phyloP scores from a whole-genome alignment of 2,888 invertebrate species.

The Xestoiulus laeticollis region DNA sequence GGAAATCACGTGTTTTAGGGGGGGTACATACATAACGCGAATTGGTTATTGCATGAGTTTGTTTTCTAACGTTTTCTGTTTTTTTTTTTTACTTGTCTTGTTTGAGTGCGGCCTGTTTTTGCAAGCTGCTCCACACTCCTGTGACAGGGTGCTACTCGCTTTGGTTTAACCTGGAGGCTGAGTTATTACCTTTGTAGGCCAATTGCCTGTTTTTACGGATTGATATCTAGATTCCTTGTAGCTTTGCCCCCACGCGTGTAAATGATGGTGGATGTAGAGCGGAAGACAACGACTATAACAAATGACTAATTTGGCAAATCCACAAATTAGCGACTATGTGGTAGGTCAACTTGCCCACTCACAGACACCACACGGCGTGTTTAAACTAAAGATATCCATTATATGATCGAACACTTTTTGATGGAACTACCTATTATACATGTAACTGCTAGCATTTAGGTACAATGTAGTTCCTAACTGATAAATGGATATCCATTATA shows the following conservation, averaged over 20 bases:
- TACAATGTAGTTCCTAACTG: too few species aligned
- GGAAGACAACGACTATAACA: neutral
- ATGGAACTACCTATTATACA: too few species aligned
- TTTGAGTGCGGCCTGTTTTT: neutral
- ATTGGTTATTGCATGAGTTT: neutral
- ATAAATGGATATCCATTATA: too few species aligned
- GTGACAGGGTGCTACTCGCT: neutral
- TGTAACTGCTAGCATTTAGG: neutral
- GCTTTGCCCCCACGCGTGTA: neutral
- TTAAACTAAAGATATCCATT: too few species aligned
- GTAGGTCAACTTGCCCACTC: neutral
- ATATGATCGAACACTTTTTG: neutral
- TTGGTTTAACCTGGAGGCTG: neutral
- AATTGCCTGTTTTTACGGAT: slow-evolving; percentile 27
- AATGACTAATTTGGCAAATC: slow-evolving; percentile 7
- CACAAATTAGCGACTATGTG: neutral
- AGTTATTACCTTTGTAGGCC: neutral
- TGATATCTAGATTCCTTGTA: neutral
- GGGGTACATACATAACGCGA: neutral
- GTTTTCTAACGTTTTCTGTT: neutral
- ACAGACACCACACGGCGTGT: neutral
- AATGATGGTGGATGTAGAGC: neutral
- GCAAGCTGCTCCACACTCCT: neutral
- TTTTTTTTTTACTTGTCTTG: too few species aligned
- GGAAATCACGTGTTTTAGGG: neutral